These are phyloP conservation scores for Plemyria rubiginata DNA, from an alignment of 2,888 invertebrate genomes.

Conservation along the genomic window DNA sequence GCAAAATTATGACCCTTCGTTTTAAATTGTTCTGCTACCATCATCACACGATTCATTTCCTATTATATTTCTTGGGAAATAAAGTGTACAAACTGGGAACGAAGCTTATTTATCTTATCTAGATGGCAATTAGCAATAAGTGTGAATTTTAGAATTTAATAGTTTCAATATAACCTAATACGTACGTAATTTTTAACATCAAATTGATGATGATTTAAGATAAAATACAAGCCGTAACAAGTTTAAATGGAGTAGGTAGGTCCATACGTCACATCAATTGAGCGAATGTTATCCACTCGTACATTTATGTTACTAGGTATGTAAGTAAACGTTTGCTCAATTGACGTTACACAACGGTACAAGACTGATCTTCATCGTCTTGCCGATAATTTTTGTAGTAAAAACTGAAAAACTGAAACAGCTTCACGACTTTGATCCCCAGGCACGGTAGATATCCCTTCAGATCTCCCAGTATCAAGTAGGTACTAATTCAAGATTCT, in stretches of 20 bases:
- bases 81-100: background rate
- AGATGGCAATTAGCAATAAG: background rate
- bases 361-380: background rate
- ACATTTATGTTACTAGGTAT: background rate
- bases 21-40: slow-evolving; percentile 28
- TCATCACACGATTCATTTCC: slow-evolving; percentile 10
- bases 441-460: no score
- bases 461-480: no score
- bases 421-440: no score
- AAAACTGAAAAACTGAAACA: no score
- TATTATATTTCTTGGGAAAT: slow-evolving; percentile 1
- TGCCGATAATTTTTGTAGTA: background rate
- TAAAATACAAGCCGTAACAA: no score
- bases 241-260: background rate
- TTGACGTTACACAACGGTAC: slow-evolving; percentile 2
- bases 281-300: background rate
- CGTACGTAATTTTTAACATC: no score
- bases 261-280: background rate
- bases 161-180: no score
- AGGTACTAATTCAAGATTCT: no score
- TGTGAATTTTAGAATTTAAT: background rate
- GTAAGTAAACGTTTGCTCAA: background rate
- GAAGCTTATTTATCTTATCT: background rate
- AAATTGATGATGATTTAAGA: background rate
- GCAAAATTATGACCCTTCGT: slow-evolving; percentile 32